Percentiles rank a stretch among this genome's conserved stretches.
Evolutionary conservation across 2,797 vertebrate species (phyloP).

Genomic region (Linurgus olivaceus): DNA sequence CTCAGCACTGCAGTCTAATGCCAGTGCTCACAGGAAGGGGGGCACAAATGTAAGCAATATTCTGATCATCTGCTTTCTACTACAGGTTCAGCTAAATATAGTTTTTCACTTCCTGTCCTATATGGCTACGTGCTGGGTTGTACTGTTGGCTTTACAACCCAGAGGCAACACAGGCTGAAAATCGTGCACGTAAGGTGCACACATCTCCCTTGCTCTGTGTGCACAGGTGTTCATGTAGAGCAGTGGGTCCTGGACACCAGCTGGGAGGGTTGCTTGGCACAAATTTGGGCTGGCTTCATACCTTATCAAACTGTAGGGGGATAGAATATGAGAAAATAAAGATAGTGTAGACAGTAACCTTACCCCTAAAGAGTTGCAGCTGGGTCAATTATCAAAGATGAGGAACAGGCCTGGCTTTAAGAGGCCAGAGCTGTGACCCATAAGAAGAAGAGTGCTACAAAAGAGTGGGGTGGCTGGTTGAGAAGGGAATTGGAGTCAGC

Average conservation of each 20-base stretch:
- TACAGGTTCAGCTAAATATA: conserved; percentile 13
- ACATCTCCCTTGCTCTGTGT: background rate
- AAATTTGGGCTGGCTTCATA: background rate
- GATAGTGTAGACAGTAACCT: background rate
- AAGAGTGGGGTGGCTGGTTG: background rate
- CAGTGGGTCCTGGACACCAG: background rate
- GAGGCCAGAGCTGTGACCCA: background rate
- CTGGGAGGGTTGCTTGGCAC: background rate
- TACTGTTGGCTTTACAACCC: background rate
- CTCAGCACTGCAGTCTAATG: background rate
- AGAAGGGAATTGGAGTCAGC: background rate
- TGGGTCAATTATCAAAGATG: background rate
- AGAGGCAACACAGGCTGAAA: background rate
- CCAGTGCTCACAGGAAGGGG: background rate
- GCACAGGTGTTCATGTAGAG: background rate
- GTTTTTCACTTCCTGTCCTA: conserved; percentile 27
- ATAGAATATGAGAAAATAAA: background rate
- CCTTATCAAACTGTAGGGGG: background rate
- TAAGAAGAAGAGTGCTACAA: background rate
- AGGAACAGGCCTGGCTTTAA: background rate
- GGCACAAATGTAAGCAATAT: background rate
- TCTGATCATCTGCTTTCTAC: background rate
- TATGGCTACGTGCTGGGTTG: background rate
- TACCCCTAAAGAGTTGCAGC: background rate
- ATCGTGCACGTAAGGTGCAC: rapidly evolving